Conservation (phyloP, 2,797 vertebrate species). For the Eidolon dupreanum region DNA sequence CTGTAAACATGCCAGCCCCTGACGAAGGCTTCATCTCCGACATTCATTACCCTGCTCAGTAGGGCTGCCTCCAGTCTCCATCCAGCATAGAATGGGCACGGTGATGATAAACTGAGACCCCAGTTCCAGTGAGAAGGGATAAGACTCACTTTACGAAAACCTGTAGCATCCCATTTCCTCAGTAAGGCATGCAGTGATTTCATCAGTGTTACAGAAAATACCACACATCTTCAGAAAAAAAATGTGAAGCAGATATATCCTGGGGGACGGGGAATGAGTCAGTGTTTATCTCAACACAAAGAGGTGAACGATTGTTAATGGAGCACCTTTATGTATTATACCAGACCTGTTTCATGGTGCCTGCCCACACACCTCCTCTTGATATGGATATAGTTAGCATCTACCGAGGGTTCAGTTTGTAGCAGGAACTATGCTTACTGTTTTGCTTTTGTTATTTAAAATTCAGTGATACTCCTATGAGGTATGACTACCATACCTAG, state of each 20-base stretch:
- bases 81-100: fast-evolving
- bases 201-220: not conserved
- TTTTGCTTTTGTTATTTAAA: not conserved
- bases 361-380: not conserved
- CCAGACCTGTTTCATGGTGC: not conserved
- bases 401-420: not conserved
- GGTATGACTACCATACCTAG: not conserved
- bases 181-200: not conserved
- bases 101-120: not conserved
- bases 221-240: not conserved
- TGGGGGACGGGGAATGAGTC: not conserved
- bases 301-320: not conserved
- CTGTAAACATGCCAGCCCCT: not conserved
- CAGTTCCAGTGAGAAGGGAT: not conserved
- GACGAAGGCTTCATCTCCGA: not conserved
- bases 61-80: not conserved
- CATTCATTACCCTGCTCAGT: fast-evolving
- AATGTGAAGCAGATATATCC: not conserved
- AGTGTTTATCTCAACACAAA: not conserved
- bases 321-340: fast-evolving
- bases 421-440: not conserved
- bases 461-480: not conserved
- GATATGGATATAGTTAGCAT: fast-evolving
- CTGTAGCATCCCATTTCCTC: not conserved
- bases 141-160: not conserved